Evolutionary conservation across 2,888 invertebrate species (phyloP).

Genomic region (Sepiola atlantica): DNA sequence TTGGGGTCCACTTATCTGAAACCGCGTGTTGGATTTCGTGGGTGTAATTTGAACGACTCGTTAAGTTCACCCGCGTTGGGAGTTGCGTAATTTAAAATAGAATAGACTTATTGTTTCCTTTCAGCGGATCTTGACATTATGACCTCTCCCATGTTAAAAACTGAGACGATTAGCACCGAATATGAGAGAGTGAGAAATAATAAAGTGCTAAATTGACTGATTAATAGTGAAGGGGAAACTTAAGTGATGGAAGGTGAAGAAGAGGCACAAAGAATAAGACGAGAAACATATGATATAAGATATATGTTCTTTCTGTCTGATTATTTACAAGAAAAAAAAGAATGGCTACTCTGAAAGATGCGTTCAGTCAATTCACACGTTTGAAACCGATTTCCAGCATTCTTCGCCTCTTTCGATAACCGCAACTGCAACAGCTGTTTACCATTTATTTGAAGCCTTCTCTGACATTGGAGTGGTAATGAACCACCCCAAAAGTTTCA

Average conservation of each 20-base stretch:
- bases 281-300: too few relatives aligned
- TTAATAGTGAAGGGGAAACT: background rate
- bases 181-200: background rate
- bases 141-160: conserved; percentile 32
- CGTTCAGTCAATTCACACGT: too few relatives aligned
- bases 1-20: background rate
- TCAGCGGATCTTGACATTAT: background rate
- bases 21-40: background rate
- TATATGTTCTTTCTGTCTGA: too few relatives aligned
- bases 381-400: too few relatives aligned
- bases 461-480: too few relatives aligned
- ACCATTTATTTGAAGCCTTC: too few relatives aligned
- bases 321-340: too few relatives aligned
- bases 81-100: background rate
- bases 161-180: background rate
- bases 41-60: background rate
- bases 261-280: background rate
- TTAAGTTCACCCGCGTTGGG: background rate
- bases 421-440: too few relatives aligned
- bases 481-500: too few relatives aligned
- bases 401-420: too few relatives aligned
- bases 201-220: background rate
- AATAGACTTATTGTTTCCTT: background rate
- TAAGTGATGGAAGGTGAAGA: background rate
- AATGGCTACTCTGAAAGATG: too few relatives aligned